Conservation (phyloP, 2,888 invertebrate species). For the Harmothoe impar region DNA sequence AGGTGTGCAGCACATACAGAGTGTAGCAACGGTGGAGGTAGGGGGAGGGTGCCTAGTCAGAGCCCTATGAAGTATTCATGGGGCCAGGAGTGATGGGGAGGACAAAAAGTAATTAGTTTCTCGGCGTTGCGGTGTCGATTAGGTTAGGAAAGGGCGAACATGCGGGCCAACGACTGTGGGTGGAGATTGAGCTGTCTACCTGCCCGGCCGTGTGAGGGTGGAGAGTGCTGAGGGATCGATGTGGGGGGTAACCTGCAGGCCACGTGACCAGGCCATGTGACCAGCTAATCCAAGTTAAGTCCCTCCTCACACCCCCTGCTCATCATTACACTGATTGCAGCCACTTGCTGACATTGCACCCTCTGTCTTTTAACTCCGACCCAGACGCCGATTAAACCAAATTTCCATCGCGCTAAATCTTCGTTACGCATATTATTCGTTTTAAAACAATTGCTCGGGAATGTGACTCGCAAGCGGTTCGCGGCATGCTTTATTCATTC, state of each 20-base stretch:
- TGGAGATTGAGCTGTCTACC: conserved; percentile 42
- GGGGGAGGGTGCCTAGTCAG: background rate
- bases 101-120: conserved; percentile 43
- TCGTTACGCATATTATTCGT: background rate
- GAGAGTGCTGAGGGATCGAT: conserved; percentile 22
- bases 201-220: conserved; percentile 1
- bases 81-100: background rate
- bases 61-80: conserved; percentile 34
- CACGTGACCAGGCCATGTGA: conserved; percentile 8
- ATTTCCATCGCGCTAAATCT: background rate
- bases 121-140: conserved; percentile 10
- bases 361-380: background rate
- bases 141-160: conserved; percentile 26
- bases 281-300: background rate
- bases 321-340: conserved; percentile 8
- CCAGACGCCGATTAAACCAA: background rate
- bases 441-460: background rate
- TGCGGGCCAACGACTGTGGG: conserved; percentile 2
- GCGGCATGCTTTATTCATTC: too few species aligned
- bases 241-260: background rate
- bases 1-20: background rate
- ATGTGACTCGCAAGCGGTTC: too few species aligned
- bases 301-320: background rate
- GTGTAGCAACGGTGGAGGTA: background rate
- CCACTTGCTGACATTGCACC: background rate